Evolutionary conservation across 2,888 invertebrate genomes (phyloP), one percentile per base, ranked within the genome.

Genomic region (Agrochola litura): DNA sequence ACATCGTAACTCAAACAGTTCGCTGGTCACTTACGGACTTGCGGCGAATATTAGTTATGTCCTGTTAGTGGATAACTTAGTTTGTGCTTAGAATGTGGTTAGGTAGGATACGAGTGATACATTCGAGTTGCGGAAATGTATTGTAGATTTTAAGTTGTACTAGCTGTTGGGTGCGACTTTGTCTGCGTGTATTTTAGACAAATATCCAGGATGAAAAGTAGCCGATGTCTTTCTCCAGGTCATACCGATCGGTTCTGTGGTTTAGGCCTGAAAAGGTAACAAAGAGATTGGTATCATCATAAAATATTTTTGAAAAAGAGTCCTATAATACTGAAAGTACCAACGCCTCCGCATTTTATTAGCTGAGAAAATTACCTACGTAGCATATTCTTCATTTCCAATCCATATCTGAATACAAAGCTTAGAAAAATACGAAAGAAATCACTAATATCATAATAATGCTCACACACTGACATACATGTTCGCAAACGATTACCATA

Each of bases 401-500:
- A 70, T 70, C 43, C 61, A 14, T 77, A 19, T 75, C 41, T 14
- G n/a, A 70, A 73, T 73, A 74, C 46, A 79, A 61, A 81, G 9
- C 22, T 14, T 56, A 30, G 41, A 68, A 61, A 61, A 68, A 81
- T 61, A 84, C 43, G 64, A 64, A 60, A 49, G 22, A 80, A 70
- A 68, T 68, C 73, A 71, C 68, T 72, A 61, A 76, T 77, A 75
- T 71, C 49, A 58, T 73, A 43, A 54, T 79, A 70, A 79, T 68
- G n/a, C 69, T 79, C 72, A 56, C 65, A 76, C 65, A 69, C 61
- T 54, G 75, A 77, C 66, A 70, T 49, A 86, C 65, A 78, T 70
- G 61, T 72, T 66, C 66, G 16, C 63, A 37, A 76, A 67, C 83
- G 83, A 79, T 85, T 83, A 86, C 79, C 83, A 85, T 86, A 83